Percentiles rank a stretch among this genome's conserved stretches.
Conservation (phyloP, 1,140 invertebrate species). For the Coelopa frigida region DNA sequence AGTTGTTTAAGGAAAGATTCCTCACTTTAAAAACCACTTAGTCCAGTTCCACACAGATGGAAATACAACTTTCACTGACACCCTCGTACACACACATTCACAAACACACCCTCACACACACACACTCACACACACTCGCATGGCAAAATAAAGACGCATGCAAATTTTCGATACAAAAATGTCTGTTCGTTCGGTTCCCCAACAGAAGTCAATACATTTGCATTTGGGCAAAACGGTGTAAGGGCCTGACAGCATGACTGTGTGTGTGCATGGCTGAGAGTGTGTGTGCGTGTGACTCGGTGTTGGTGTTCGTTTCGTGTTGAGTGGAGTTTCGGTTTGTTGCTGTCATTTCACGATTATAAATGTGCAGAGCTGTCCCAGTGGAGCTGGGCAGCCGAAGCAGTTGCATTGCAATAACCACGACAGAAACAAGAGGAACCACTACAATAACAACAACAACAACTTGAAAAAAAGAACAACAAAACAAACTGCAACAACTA, state of each 20-base stretch:
- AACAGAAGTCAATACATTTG: background rate
- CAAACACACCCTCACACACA: background rate
- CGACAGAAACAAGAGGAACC: background rate
- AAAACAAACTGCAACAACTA: no score
- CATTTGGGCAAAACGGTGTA: background rate
- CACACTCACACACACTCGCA: background rate
- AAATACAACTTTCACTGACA: no score
- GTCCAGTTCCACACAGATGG: no score
- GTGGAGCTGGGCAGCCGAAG: background rate
- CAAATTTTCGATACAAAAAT: no score
- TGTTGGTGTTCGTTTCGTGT: no score
- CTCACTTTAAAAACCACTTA: no score
- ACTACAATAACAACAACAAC: constrained; percentile 2
- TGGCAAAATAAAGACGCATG: no score
- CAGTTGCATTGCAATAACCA: background rate
- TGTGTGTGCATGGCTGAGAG: constrained; percentile 2
- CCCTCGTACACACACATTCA: no score
- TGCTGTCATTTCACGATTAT: background rate
- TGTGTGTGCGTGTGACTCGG: constrained; percentile 28
- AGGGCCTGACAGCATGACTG: no score
- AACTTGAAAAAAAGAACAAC: background rate
- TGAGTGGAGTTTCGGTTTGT: no score
- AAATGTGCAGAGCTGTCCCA: background rate
- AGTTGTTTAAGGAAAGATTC: no score
- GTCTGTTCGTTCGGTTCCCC: constrained; percentile 14